Base-by-base conservation (phyloP, 2,888 invertebrate species). In the Tubulanus polymorphus region DNA sequence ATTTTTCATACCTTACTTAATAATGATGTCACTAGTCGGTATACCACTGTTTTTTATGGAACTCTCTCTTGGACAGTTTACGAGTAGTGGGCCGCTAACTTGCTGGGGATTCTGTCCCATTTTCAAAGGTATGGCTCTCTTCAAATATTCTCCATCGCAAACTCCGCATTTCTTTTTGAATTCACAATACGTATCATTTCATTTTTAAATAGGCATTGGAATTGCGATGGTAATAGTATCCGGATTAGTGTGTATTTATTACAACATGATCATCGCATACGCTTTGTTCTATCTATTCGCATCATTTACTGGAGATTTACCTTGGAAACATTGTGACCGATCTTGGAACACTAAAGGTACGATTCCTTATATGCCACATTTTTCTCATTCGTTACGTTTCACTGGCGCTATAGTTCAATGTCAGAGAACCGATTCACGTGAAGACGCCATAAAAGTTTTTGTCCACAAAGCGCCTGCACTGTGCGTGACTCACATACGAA, bases 1-100 rank as follows among this genome's bases (percentile, higher is more conserved):
- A 2, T 79, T 79, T 59, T 63, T 79, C 8, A 71, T 79, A 18
- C 79, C 79, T 0, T 79, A 76, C 56, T 61, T 68, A 8, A 57
- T 79, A 20, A 76, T 77, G 75, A 68, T 78, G 68, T 53, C 69
- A 5, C 66, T 75, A 20, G 71, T 75, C 12, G 79, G 78, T 1
- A 64, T 78, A 20, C 78, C 79, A 0, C 56, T 79, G 48, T 78
- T 79, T 64, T 75, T 72, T 58, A 61, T 79, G 70, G 79, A 79
- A 54, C 66, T 76, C 3, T 63, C 72, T 3, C 66, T 79, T 26
- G 79, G 78, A 8, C 79, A 79, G 63, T 79, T 71, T 60, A 69
- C 72, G 27, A 72, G 72, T 57, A 67, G 72, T 55, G 79, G 79
- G 10, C 76, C 77, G 23, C 70, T 77, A 65, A 77, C 75, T 0